Conservation (phyloP, 1,140 invertebrate genomes). For the Drosophila pachea region DNA sequence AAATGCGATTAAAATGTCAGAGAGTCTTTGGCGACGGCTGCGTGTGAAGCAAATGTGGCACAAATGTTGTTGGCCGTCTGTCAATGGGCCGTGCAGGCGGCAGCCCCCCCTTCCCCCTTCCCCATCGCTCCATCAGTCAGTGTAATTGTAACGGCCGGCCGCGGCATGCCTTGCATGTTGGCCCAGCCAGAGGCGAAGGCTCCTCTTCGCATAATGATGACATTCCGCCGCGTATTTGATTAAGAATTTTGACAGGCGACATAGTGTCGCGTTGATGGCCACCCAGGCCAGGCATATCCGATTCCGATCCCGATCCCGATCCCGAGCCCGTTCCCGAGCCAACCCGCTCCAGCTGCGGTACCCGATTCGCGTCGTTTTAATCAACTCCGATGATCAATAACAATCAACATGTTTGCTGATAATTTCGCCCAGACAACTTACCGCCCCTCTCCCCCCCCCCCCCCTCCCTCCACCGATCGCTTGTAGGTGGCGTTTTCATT, state of each 20-base stretch:
- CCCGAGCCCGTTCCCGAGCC: conserved; percentile 1
- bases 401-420: conserved; percentile 77
- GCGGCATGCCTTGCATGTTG: conserved; percentile 59
- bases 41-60: conserved; percentile 76
- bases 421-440: conserved; percentile 53
- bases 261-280: conserved; percentile 76
- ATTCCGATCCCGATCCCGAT: conserved; percentile 40
- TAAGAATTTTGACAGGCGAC: conserved; percentile 78
- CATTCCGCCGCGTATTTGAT: conserved; percentile 77
- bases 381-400: conserved; percentile 75
- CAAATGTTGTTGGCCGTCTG: conserved; percentile 76
- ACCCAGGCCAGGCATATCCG: conserved; percentile 72
- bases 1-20: conserved; percentile 79
- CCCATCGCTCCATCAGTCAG: neutral
- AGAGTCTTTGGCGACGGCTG: conserved; percentile 57
- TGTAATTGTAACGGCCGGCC: conserved; percentile 69
- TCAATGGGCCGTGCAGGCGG: conserved; percentile 48
- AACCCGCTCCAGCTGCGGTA: conserved; percentile 1
- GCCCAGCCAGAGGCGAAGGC: conserved; percentile 15
- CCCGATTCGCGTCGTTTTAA: conserved; percentile 66
- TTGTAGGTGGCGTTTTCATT: conserved; percentile 64
- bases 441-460: neutral
- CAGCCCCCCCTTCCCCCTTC: conserved; percentile 10
- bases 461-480: conserved; percentile 3
- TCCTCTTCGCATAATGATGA: conserved; percentile 73